These are phyloP conservation scores for Bombyx mori DNA, from an alignment of 1,140 invertebrate genomes.

Conservation along the genomic window ASM3026992v2 NC_085114.1:10059001-10059500, in stretches of 20 bases:
- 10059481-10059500: too few species aligned
- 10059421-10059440: too few species aligned
- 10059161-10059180: conserved; percentile 45
- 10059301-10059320: too few species aligned
- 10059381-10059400: too few species aligned
- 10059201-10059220: conserved; percentile 48
- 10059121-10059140: conserved; percentile 29
- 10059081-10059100: conserved; percentile 43
- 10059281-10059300: too few species aligned
- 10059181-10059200: conserved; percentile 52
- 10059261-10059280: too few species aligned
- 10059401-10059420: too few species aligned
- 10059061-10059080: conserved; percentile 52
- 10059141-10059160: conserved; percentile 45
- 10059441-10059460: too few species aligned
- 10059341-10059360: too few species aligned
- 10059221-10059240: conserved; percentile 35
- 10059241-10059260: conserved; percentile 33
- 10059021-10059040: conserved; percentile 40
- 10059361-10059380: too few species aligned
- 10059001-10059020: conserved; percentile 45
- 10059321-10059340: too few species aligned
- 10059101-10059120: conserved; percentile 47
- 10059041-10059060: conserved; percentile 49
- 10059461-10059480: too few species aligned